phyloP scores from a whole-genome alignment of 2,888 invertebrate genomes.

The Troides helena region DNA sequence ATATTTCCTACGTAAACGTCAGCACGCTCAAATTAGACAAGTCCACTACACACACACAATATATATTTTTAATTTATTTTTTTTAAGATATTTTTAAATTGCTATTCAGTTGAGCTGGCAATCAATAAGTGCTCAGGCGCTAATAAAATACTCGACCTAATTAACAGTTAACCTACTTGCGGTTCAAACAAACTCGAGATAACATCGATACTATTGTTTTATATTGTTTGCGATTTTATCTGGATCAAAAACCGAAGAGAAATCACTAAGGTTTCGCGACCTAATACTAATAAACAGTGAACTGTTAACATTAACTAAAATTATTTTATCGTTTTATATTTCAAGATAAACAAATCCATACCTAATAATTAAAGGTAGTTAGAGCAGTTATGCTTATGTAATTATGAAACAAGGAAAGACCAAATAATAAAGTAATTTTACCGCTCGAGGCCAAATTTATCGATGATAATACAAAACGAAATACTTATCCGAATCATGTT shows the following conservation, averaged over 20 bases:
- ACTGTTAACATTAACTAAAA: slow-evolving; percentile 7
- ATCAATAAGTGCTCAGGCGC: slow-evolving; percentile 51
- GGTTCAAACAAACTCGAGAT: slow-evolving; percentile 57
- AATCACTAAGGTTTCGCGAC: slow-evolving; percentile 36
- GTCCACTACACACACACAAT: slow-evolving; percentile 31
- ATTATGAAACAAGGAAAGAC: too few relatives aligned
- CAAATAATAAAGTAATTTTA: too few relatives aligned
- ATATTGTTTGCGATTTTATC: slow-evolving; percentile 52
- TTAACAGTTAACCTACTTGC: slow-evolving; percentile 68
- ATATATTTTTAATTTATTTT: neutral
- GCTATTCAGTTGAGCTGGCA: slow-evolving; percentile 29
- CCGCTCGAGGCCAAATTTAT: too few relatives aligned
- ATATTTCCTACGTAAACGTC: slow-evolving; percentile 35
- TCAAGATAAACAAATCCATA: too few relatives aligned
- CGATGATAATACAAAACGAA: too few relatives aligned
- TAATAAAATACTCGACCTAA: slow-evolving; percentile 59
- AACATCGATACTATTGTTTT: slow-evolving; percentile 64
- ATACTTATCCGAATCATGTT: too few relatives aligned
- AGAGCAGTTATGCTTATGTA: neutral
- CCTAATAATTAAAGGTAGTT: neutral
- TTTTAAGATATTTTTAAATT: slow-evolving; percentile 27
- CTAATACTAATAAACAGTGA: slow-evolving; percentile 25
- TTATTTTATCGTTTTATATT: neutral
- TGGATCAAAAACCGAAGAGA: slow-evolving; percentile 32
- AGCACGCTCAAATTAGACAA: slow-evolving; percentile 35